Percentiles rank a stretch among this genome's conserved stretches.
Evolutionary conservation across 2,797 vertebrate species (phyloP).

Genomic region (Lagorchestes hirsutus): DNA sequence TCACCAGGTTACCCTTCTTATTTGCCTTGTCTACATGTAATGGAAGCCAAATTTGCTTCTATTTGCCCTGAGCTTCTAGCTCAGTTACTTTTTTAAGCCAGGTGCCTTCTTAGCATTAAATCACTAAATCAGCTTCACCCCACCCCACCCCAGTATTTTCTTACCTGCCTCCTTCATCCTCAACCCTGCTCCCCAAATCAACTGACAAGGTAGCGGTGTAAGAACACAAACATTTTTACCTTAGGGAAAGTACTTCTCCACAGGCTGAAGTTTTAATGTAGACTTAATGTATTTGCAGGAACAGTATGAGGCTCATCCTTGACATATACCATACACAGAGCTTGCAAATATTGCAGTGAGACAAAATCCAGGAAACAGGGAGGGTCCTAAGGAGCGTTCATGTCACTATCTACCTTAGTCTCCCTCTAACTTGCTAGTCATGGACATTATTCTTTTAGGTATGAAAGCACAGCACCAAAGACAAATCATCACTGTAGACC

Average conservation of each 20-base stretch:
- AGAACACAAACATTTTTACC: neutral
- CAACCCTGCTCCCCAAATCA: neutral
- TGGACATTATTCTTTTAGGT: neutral
- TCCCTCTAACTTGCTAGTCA: constrained; percentile 7
- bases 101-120: constrained; percentile 19
- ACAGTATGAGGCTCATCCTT: neutral
- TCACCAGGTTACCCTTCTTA: neutral
- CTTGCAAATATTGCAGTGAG: neutral
- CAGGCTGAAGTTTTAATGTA: neutral
- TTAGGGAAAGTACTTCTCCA: neutral
- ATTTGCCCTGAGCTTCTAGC: neutral
- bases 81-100: constrained; percentile 23
- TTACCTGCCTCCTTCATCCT: neutral
- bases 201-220: neutral
- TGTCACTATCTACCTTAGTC: neutral
- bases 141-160: neutral
- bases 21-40: constrained; percentile 10
- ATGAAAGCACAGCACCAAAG: neutral
- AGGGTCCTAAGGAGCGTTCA: neutral
- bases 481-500: neutral
- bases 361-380: neutral
- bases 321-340: neutral
- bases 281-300: neutral
- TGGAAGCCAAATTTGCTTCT: neutral
- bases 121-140: neutral